These are phyloP conservation scores for Frankliniella intonsa DNA, from an alignment of 2,888 invertebrate species.

Conservation along the genomic window DNA sequence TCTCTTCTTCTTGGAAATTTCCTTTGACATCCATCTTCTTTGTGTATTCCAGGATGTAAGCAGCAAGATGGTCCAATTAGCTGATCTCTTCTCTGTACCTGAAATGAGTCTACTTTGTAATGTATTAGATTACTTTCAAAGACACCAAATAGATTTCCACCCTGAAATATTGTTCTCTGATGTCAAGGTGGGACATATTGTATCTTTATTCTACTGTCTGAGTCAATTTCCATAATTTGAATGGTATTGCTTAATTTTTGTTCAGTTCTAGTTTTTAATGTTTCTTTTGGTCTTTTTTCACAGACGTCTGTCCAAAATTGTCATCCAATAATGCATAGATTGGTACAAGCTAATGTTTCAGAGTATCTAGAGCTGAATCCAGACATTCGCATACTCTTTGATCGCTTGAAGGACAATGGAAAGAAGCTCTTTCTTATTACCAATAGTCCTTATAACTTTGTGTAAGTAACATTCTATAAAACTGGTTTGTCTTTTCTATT, in stretches of 20 bases:
- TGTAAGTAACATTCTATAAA: slow-evolving; percentile 57
- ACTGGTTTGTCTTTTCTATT: neutral
- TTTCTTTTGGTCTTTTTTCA: slow-evolving; percentile 41
- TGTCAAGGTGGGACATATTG: slow-evolving; percentile 63
- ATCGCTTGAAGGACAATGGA: slow-evolving; percentile 63
- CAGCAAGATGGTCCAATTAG: slow-evolving; percentile 82
- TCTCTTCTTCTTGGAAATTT: too few relatives aligned
- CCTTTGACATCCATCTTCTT: neutral
- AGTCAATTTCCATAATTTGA: neutral
- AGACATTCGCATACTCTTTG: slow-evolving; percentile 68
- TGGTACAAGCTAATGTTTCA: slow-evolving; percentile 74
- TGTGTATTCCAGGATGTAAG: slow-evolving; percentile 39
- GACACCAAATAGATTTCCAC: slow-evolving; percentile 85
- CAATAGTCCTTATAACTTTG: slow-evolving; percentile 93
- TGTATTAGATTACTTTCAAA: slow-evolving; percentile 87
- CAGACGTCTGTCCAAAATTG: slow-evolving; percentile 83
- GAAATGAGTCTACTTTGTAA: slow-evolving; percentile 92
- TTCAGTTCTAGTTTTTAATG: neutral
- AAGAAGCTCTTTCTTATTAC: slow-evolving; percentile 94
- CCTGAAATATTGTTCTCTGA: slow-evolving; percentile 94
- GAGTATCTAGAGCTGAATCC: slow-evolving; percentile 75
- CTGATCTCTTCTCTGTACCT: slow-evolving; percentile 94
- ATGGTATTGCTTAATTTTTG: neutral
- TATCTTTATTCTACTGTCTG: too few relatives aligned
- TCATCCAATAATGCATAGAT: slow-evolving; percentile 84